Evolutionary conservation across 2,797 vertebrate genomes (phyloP).

Genomic region (Microcaecilia unicolor): DNA sequence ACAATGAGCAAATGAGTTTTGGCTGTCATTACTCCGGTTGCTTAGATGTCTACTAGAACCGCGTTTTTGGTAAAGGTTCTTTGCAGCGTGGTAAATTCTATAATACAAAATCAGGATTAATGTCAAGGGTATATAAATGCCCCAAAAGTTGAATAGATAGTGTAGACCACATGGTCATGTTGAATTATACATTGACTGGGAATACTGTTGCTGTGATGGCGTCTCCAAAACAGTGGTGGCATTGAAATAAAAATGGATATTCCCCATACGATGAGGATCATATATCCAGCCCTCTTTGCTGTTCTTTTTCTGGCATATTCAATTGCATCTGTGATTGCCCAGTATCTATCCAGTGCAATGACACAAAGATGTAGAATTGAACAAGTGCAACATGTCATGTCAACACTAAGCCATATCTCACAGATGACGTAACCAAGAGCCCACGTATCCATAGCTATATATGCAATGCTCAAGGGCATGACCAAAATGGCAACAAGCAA

Average conservation of each 20-base stretch:
- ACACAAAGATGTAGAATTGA: constrained; percentile 83
- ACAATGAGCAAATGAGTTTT: constrained; percentile 68
- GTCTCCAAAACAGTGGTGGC: constrained; percentile 78
- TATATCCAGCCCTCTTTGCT: constrained; percentile 54
- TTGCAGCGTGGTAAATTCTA: constrained; percentile 74
- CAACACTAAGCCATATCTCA: constrained; percentile 76
- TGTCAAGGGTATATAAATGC: constrained; percentile 80
- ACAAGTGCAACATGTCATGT: constrained; percentile 86
- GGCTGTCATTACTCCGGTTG: constrained; percentile 67
- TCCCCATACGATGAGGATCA: constrained; percentile 70
- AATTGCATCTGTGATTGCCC: constrained; percentile 81
- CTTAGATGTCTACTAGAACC: constrained; percentile 78
- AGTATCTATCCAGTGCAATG: constrained; percentile 83
- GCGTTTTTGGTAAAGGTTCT: constrained; percentile 78
- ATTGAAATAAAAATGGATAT: constrained; percentile 78
- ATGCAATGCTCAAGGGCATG: constrained; percentile 80
- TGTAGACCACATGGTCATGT: constrained; percentile 77
- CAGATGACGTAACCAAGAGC: constrained; percentile 71
- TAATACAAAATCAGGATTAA: constrained; percentile 81
- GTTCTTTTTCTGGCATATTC: constrained; percentile 77
- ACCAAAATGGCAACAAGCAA: constrained; percentile 77
- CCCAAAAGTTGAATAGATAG: constrained; percentile 76
- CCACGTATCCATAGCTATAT: constrained; percentile 74
- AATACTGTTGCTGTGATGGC: constrained; percentile 31
- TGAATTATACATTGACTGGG: constrained; percentile 64